Evolutionary conservation across 1,140 invertebrate genomes (phyloP), one percentile per base, ranked within the genome.

Genomic region (honey bee (Apis mellifera)): DNA sequence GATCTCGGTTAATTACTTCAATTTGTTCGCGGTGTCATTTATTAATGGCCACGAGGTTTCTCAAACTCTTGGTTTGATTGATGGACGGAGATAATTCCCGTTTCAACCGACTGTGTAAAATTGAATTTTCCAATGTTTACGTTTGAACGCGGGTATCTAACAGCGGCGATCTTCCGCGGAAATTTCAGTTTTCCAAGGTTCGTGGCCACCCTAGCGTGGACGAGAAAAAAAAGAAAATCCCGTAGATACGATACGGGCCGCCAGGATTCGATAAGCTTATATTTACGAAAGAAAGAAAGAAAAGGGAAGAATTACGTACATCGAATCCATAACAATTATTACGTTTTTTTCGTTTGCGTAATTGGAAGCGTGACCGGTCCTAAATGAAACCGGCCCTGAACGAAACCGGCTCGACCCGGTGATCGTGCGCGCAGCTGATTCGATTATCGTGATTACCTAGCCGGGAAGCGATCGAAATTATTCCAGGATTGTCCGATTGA

Each of bases 331-430:
- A 50, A 78, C 71, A 82, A 86, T 85, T 78, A 23, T 15, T 42
- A 54, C 32, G 42, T 54, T 65, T 86, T 32, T 69, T 70, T 59
- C 59, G 32, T 69, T 57, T 66, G 57, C 62, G 74, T 83, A 86
- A 86, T 86, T 76, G 59, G 52, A 55, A 70, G 57, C 74, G 78
- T 77, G 73, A 85, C 72, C 68, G 60, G 54, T 21, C 23, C 54
- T 7, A 70, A 55, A 66, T 21, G 64, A 50, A 70, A 68, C 72
- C 73, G 71, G 54, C 79, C 78, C 48, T 70, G 32, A 42, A 42
- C 32, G 32, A 42, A 42, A 42, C 32, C 32, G 32, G 32, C 32
- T 42, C 32, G 32, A 32, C 32, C 66, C 32, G 76, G 76, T 69
- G 78, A 86, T 82, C 83, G 59, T 19, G 52, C 19, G 32, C 68